phyloP scores from a whole-genome alignment of 2,888 invertebrate species.

The Hecatera dysodea region DNA sequence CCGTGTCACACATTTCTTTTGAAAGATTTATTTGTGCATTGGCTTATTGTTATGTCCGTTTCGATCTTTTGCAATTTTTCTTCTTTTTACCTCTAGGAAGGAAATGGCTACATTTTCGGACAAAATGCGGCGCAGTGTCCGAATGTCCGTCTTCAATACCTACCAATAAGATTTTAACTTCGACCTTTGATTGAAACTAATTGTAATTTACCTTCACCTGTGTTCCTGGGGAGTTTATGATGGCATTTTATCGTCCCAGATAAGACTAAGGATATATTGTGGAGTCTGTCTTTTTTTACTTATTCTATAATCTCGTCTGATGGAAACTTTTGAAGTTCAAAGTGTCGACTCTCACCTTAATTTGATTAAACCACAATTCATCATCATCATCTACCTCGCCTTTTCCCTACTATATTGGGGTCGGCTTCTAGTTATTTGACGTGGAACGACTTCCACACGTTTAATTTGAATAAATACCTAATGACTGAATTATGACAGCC shows the following conservation, averaged over 20 bases:
- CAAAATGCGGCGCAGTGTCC: constrained; percentile 40
- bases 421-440: no score
- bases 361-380: no score
- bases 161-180: background rate
- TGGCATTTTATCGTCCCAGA: background rate
- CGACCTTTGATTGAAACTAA: no score
- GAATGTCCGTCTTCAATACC: constrained; percentile 19
- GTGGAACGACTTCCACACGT: no score
- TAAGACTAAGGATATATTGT: background rate
- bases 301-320: background rate
- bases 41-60: constrained; percentile 14
- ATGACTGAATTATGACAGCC: no score
- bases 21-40: constrained; percentile 4
- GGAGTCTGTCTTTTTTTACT: background rate
- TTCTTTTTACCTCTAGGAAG: background rate
- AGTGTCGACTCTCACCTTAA: no score
- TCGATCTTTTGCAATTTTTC: constrained; percentile 3
- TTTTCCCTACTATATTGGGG: no score
- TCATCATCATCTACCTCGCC: no score
- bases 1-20: background rate
- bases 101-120: constrained; percentile 4
- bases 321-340: background rate
- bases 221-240: background rate
- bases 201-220: no score
- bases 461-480: no score